Conservation (phyloP, 2,888 invertebrate species). For the Dione vanillae region DNA sequence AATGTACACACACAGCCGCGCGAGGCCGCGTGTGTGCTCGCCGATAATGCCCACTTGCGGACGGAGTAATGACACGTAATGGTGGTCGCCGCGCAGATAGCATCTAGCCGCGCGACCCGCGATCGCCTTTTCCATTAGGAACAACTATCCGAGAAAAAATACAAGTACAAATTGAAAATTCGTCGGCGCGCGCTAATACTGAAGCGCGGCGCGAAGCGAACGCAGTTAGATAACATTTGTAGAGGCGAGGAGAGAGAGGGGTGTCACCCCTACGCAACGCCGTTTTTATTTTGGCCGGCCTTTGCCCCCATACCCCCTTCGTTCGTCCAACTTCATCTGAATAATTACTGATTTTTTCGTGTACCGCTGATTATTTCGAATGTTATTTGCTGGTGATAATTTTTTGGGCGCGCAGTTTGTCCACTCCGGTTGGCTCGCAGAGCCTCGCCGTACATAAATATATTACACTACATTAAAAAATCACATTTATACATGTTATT, state of each 20-base stretch:
- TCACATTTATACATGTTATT: slow-evolving; percentile 29
- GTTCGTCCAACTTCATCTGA: slow-evolving; percentile 84
- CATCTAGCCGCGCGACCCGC: slow-evolving; percentile 49
- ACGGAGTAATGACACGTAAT: slow-evolving; percentile 59
- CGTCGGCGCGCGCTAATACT: slow-evolving; percentile 76
- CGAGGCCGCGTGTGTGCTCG: slow-evolving; percentile 73
- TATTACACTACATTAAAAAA: slow-evolving; percentile 21
- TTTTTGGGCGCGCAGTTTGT: slow-evolving; percentile 79
- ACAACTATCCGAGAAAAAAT: slow-evolving; percentile 78
- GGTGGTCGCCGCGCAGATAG: slow-evolving; percentile 50
- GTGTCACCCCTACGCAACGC: slow-evolving; percentile 83
- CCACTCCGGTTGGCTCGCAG: slow-evolving; percentile 51
- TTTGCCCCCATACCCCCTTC: slow-evolving; percentile 82
- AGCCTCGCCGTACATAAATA: slow-evolving; percentile 37
- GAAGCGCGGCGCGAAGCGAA: slow-evolving; percentile 71
- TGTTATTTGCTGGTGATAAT: slow-evolving; percentile 84
- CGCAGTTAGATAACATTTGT: slow-evolving; percentile 84
- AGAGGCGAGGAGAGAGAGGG: slow-evolving; percentile 69
- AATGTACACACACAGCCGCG: slow-evolving; percentile 82
- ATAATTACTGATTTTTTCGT: slow-evolving; percentile 85
- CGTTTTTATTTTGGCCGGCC: slow-evolving; percentile 84
- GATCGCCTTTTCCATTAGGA: slow-evolving; percentile 68
- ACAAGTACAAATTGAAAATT: slow-evolving; percentile 81
- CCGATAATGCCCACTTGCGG: slow-evolving; percentile 70
- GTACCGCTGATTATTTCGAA: slow-evolving; percentile 84